These are phyloP conservation scores for Amphimallon solstitiale DNA, from an alignment of 2,888 invertebrate species.

Conservation along the genomic window DNA sequence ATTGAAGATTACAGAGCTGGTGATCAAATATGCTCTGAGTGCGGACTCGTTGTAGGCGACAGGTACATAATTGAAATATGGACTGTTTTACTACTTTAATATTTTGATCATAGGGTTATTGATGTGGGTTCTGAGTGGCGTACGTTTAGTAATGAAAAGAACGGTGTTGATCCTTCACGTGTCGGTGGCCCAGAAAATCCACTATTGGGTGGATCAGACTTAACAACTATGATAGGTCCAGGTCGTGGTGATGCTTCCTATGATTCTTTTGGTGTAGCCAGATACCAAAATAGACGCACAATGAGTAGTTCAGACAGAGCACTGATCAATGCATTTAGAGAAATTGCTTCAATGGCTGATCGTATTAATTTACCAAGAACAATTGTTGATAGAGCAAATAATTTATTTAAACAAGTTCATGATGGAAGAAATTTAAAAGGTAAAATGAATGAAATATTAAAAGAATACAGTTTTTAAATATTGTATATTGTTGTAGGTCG, in stretches of 20 bases:
- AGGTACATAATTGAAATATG: slow-evolving; percentile 68
- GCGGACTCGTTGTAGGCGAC: slow-evolving; percentile 99
- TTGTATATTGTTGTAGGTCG: slow-evolving; percentile 62
- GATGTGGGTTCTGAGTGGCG: slow-evolving; percentile 99
- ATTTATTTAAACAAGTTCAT: slow-evolving; percentile 97
- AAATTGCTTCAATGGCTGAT: slow-evolving; percentile 98
- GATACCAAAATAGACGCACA: slow-evolving; percentile 78
- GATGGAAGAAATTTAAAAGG: slow-evolving; percentile 96
- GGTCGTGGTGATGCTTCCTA: slow-evolving; percentile 83
- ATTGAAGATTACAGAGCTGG: slow-evolving; percentile 99
- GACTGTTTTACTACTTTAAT: slow-evolving; percentile 7
- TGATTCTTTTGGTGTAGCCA: slow-evolving; percentile 84
- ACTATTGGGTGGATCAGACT: slow-evolving; percentile 91
- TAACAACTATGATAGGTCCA: slow-evolving; percentile 94
- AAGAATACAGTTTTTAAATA: neutral
- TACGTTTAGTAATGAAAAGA: slow-evolving; percentile 98
- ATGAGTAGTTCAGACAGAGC: slow-evolving; percentile 97
- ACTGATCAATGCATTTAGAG: slow-evolving; percentile 93
- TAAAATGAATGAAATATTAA: slow-evolving; percentile 29
- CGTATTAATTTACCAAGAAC: slow-evolving; percentile 96
- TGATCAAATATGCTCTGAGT: slow-evolving; percentile 99
- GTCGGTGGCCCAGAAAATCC: slow-evolving; percentile 99
- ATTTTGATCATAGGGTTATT: slow-evolving; percentile 78
- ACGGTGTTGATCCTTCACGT: slow-evolving; percentile 97
- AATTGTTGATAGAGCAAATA: slow-evolving; percentile 96